Evolutionary conservation across 2,797 vertebrate species (phyloP), one percentile per base, ranked within the genome.

Genomic region (Rhadinocentrus ornatus): DNA sequence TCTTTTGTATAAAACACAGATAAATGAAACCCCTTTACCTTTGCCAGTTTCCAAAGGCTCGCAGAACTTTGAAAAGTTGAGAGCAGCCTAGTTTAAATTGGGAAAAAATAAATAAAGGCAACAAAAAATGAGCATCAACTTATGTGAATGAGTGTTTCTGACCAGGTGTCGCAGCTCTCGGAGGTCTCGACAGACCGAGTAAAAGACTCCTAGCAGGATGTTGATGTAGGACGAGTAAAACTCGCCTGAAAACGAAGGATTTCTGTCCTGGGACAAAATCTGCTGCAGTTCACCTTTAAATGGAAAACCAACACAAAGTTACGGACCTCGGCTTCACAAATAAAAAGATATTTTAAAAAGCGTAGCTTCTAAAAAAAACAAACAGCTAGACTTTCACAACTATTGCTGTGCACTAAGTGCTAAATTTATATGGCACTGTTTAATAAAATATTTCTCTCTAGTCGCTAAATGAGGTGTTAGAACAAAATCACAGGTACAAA

Each of bases 201-300:
- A 98, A 85, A 99, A 99, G 73, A 99, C 97, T 61, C 97, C 97
- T 86, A 99, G 96, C 60, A 99, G 93, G 91, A 99, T 98, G 91
- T 97, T 98, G 89, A 99, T 95, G 89, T 97, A 99, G 3, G 96
- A 95, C 16, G 96, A 90, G 88, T 99, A 99, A 76, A 99, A 94
- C 75, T 99, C 97, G 0, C 94, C 89, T 0, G 97, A 96, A 90
- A 97, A 96, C 18, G 95, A 94, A 1, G 95, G 94, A 79, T 97
- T 96, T 88, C 88, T 88, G 87, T 98, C 95, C 46, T 88, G 93
- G 31, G 95, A 96, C 61, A 99, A 88, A 77, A 99, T 97, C 92
- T 96, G 96, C 76, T 96, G 96, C 70, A 99, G 94, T 76, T 97
- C 96, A 13, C 89, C 98, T 99, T 63, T 20, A 75, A 62, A 78